A percentile compares a stretch with the other conserved stretches of the same genome.
Conservation (phyloP, 2,113 vertebrate genomes). For the Amblyopsis rosae region DNA sequence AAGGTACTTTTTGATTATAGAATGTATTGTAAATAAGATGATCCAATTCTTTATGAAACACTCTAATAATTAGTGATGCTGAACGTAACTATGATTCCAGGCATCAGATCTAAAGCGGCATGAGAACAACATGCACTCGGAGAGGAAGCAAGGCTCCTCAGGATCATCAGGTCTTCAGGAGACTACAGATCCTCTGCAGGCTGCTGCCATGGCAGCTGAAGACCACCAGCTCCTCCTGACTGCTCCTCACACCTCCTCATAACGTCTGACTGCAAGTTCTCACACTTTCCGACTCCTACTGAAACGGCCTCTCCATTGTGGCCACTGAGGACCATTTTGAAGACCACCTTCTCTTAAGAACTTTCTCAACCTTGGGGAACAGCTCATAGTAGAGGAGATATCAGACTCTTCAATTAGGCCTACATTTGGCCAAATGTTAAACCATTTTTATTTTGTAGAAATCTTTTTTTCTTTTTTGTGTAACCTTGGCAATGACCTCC, state of each 20-base stretch:
- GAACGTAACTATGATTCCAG: slow-evolving; percentile 39
- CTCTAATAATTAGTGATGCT: background rate
- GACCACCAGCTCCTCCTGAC: slow-evolving; percentile 62
- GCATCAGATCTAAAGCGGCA: slow-evolving; percentile 70
- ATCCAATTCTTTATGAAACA: too few species aligned
- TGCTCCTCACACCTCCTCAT: slow-evolving; percentile 40
- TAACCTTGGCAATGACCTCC: too few species aligned
- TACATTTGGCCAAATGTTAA: too few species aligned
- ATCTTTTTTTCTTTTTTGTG: too few species aligned
- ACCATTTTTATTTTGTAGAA: too few species aligned
- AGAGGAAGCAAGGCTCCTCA: slow-evolving; percentile 56
- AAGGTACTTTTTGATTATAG: slow-evolving; percentile 50
- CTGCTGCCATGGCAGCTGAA: slow-evolving; percentile 69
- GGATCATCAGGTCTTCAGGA: slow-evolving; percentile 51
- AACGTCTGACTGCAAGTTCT: background rate
- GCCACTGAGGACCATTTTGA: too few species aligned
- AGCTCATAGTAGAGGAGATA: too few species aligned
- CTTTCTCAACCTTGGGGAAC: too few species aligned
- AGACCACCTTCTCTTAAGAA: too few species aligned
- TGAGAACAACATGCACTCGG: slow-evolving; percentile 75
- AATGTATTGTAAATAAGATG: background rate
- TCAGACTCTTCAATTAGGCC: too few species aligned
- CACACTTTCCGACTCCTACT: too few species aligned
- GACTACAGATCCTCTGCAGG: slow-evolving; percentile 66
- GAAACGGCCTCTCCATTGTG: too few species aligned